These are phyloP conservation scores for Falcunculus frontatus DNA, from an alignment of 2,113 vertebrate genomes.

Conservation along the genomic window DNA sequence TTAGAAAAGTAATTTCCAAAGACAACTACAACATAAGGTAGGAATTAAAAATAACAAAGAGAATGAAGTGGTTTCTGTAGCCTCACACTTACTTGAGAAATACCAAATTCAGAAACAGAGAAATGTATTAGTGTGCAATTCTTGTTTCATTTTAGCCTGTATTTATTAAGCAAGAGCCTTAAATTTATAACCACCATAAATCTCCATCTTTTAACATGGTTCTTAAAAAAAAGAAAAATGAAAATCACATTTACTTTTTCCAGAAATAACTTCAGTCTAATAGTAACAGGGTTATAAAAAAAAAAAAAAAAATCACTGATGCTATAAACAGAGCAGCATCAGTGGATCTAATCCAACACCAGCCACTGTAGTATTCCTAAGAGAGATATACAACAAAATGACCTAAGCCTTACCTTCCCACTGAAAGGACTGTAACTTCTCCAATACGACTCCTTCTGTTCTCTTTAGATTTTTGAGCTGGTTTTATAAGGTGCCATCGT, in stretches of 20 bases:
- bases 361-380: background rate
- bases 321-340: background rate
- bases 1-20: background rate
- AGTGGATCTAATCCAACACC: background rate
- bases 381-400: background rate
- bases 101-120: background rate
- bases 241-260: background rate
- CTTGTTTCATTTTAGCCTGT: background rate
- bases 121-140: background rate
- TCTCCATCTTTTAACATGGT: background rate
- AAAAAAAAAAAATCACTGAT: background rate
- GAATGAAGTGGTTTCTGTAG: background rate
- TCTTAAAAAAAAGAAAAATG: background rate
- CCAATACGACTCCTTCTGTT: conserved; percentile 71
- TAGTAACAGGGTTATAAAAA: background rate
- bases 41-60: background rate
- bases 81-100: background rate
- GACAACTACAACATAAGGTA: background rate
- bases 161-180: background rate
- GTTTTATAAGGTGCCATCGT: conserved; percentile 87
- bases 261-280: background rate
- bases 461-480: conserved; percentile 71
- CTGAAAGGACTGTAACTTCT: conserved; percentile 90
- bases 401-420: conserved; percentile 83
- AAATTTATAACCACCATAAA: background rate